A percentile compares a stretch with the other conserved stretches of the same genome.
These are phyloP conservation scores for Balearica regulorum DNA, from an alignment of 2,797 vertebrate species.

Conservation along the genomic window DNA sequence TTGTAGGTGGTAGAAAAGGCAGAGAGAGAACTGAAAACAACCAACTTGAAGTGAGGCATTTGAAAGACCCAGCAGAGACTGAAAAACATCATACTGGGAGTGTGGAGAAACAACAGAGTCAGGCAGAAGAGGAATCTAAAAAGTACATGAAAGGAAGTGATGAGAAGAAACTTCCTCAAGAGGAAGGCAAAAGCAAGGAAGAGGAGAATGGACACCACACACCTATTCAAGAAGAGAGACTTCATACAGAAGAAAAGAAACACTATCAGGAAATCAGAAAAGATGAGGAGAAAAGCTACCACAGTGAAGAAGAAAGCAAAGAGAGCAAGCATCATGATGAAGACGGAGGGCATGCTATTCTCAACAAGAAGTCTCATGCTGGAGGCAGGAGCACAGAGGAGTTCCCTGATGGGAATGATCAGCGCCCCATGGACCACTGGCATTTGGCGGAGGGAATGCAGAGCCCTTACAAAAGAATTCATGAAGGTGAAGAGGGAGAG, in stretches of 20 bases:
- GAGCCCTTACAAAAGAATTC: slow-evolving; percentile 2
- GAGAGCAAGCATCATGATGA: slow-evolving; percentile 32
- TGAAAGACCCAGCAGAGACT: slow-evolving; percentile 53
- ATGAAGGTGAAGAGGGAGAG: not conserved
- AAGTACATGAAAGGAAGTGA: not conserved
- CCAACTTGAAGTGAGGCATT: slow-evolving; percentile 61
- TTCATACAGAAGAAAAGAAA: slow-evolving; percentile 32
- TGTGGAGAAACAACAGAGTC: slow-evolving; percentile 50
- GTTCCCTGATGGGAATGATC: not conserved
- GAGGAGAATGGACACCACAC: slow-evolving; percentile 3
- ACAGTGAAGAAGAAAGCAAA: slow-evolving; percentile 58
- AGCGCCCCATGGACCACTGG: not conserved
- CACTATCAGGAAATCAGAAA: slow-evolving; percentile 13
- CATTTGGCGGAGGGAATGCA: slow-evolving; percentile 53
- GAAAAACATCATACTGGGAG: slow-evolving; percentile 47
- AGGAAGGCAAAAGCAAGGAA: slow-evolving; percentile 51
- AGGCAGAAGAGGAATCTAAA: slow-evolving; percentile 19
- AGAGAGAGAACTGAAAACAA: slow-evolving; percentile 56
- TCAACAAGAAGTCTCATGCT: slow-evolving; percentile 44
- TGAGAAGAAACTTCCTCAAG: slow-evolving; percentile 6
- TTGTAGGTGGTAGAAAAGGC: slow-evolving; percentile 77
- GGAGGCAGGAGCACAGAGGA: not conserved
- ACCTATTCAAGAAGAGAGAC: not conserved
- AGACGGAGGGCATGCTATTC: slow-evolving; percentile 10
- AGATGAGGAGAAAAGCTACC: slow-evolving; percentile 26